Conservation (phyloP, 2,797 vertebrate species). For the Schizothorax lantsangensis region DNA sequence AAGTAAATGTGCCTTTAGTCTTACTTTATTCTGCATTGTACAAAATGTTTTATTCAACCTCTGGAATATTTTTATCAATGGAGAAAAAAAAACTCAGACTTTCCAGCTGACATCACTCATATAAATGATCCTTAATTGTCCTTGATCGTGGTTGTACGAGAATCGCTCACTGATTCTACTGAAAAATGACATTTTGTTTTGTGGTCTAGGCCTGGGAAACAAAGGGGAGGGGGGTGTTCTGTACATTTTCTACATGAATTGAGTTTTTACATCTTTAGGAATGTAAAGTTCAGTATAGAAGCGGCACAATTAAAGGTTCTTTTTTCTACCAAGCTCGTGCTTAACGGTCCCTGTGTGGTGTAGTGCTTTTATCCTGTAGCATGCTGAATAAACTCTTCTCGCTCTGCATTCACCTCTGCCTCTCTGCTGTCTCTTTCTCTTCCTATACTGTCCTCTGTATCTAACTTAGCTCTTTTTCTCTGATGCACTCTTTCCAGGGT, state of each 20-base stretch:
- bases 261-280: conserved; percentile 91
- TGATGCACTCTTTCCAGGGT: conserved; percentile 82
- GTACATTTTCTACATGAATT: conserved; percentile 92
- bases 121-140: conserved; percentile 26
- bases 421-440: conserved; percentile 85
- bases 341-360: conserved; percentile 84
- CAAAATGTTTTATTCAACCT: conserved; percentile 55
- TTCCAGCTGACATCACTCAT: conserved; percentile 30
- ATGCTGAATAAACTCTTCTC: conserved; percentile 97
- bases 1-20: conserved; percentile 97
- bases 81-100: neutral
- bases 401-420: conserved; percentile 90
- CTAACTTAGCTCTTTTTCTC: conserved; percentile 46
- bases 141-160: conserved; percentile 20
- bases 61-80: conserved; percentile 73
- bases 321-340: conserved; percentile 91
- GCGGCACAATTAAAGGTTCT: conserved; percentile 93
- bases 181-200: conserved; percentile 20
- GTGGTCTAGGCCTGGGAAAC: conserved; percentile 25
- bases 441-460: conserved; percentile 49
- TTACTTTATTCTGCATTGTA: conserved; percentile 77
- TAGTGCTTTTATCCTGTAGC: conserved; percentile 90
- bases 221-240: conserved; percentile 71
- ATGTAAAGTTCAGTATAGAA: conserved; percentile 91
- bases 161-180: neutral